Conservation (phyloP, 2,888 invertebrate species). For the Incurvaria masculella region DNA sequence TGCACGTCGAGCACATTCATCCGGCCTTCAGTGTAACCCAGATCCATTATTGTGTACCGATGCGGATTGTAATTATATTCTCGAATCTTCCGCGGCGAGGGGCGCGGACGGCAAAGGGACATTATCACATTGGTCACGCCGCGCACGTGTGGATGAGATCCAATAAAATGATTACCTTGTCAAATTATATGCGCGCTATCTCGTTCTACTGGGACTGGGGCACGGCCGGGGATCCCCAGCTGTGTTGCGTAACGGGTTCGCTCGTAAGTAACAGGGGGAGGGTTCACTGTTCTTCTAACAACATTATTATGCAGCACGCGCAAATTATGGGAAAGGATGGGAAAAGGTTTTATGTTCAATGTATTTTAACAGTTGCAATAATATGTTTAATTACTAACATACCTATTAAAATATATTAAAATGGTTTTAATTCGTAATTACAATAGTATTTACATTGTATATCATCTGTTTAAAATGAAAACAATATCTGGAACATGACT, state of each 20-base stretch:
- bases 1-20: not conserved
- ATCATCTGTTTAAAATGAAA: too few species aligned
- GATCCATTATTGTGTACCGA: constrained; percentile 46
- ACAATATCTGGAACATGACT: too few species aligned
- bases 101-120: constrained; percentile 22
- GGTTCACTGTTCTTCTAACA: too few species aligned
- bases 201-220: constrained; percentile 53
- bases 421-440: too few species aligned
- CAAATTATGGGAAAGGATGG: too few species aligned
- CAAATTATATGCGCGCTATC: constrained; percentile 51
- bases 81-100: constrained; percentile 29
- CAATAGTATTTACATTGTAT: too few species aligned
- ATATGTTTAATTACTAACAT: too few species aligned
- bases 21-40: constrained; percentile 16
- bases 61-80: constrained; percentile 35
- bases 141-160: constrained; percentile 52
- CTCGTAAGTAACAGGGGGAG: too few species aligned
- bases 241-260: constrained; percentile 53
- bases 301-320: too few species aligned
- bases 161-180: constrained; percentile 57
- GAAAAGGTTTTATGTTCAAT: too few species aligned
- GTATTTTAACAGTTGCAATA: too few species aligned
- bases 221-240: constrained; percentile 41
- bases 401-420: too few species aligned
- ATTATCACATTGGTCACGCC: constrained; percentile 54